Evolutionary conservation across 2,113 vertebrate species (phyloP), one percentile per base, ranked within the genome.

Genomic region (Herpetotheres cachinnans): DNA sequence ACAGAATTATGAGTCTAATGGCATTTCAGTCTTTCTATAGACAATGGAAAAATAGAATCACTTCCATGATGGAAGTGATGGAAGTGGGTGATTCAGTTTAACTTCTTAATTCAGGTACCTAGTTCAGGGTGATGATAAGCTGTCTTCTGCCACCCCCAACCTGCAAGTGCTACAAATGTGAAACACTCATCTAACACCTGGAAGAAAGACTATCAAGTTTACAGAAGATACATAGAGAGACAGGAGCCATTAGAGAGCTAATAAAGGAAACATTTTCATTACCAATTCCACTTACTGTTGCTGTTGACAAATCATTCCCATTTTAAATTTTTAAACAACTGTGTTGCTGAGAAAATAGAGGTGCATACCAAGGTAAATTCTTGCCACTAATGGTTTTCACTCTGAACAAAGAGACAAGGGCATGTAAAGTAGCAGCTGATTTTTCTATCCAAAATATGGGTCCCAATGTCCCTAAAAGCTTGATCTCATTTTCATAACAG

Each of bases 271-370:
- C 46, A 36, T 42, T 93, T 82, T 55, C n/a, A 20, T 76, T 91
- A 82, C 71, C 0, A 16, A 7, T 93, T 87, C 44, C n/a, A 44
- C 65, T 85, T 71, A 10, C 26, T 74, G 21, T 36, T 89, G 32
- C 7, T 36, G 25, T 61, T 86, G 46, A 38, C 27, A 86, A 62
- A 50, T 82, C 30, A n/a, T 26, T 74, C 34, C 20, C 11, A 36
- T 84, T 91, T 77, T 29, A 91, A 56, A 81, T 62, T 89, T 94
- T 81, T 74, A 62, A 89, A 70, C 40, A 86, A 9, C n/a, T 38
- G 14, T 46, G 19, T 80, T 92, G 34, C 44, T 86, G 47, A 71
- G n/a, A 46, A 69, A 90, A 82, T 47, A 86, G 12, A 81, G 14
- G 14, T 54, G 3, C 42, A n/a, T 69, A 69, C 72, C 62, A 63